These are phyloP conservation scores for Ceuthmochares aereus DNA, from an alignment of 2,113 vertebrate species.

Conservation along the genomic window DNA sequence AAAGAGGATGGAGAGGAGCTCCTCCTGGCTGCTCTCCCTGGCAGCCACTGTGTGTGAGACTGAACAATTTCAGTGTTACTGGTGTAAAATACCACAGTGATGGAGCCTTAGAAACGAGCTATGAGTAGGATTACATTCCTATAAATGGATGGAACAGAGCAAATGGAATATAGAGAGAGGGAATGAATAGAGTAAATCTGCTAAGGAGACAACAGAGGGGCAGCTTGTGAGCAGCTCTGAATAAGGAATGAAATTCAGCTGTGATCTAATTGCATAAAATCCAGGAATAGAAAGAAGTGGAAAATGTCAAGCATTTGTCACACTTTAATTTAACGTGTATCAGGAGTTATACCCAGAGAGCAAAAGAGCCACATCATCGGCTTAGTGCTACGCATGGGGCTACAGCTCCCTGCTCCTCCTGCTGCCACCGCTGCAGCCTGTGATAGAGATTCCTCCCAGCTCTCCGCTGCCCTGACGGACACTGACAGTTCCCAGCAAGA, in stretches of 20 bases:
- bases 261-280: constrained; percentile 55
- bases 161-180: background rate
- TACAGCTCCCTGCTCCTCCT: background rate
- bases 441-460: background rate
- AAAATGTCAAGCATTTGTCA: constrained; percentile 22
- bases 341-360: background rate
- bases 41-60: fast-evolving
- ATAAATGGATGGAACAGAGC: background rate
- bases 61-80: background rate
- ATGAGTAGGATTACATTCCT: background rate
- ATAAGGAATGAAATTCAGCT: constrained; percentile 5
- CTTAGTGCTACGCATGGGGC: background rate
- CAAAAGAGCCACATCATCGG: background rate
- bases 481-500: background rate
- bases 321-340: background rate
- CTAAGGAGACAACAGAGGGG: background rate
- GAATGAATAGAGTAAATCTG: background rate
- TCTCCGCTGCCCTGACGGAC: background rate
- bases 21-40: background rate
- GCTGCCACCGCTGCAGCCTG: background rate
- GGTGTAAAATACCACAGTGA: background rate
- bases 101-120: background rate
- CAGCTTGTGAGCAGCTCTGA: constrained; percentile 19
- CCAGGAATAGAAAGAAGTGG: constrained; percentile 31
- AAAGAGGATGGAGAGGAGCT: background rate